Conservation (phyloP, 2,113 vertebrate species). For the Pterocles orientalis region DNA sequence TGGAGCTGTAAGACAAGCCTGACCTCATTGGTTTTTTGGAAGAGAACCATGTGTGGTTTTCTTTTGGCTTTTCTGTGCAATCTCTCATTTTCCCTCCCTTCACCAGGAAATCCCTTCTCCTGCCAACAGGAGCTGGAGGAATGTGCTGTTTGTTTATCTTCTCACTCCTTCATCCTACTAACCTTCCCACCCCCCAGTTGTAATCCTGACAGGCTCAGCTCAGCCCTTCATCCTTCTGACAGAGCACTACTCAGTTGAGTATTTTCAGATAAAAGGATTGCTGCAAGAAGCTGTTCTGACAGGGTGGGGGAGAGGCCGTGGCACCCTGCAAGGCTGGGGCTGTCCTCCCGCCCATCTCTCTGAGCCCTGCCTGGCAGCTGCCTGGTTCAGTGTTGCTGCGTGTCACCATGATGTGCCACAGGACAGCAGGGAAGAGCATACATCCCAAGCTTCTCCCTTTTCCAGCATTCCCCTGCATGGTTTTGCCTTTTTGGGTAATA, state of each 20-base stretch:
- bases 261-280: neutral
- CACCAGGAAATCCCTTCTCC: conserved; percentile 24
- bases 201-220: neutral
- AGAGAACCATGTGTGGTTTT: conserved; percentile 26
- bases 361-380: neutral
- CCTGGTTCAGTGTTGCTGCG: neutral
- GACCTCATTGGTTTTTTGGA: conserved; percentile 15
- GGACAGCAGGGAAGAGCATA: neutral
- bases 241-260: neutral
- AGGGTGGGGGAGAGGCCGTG: accelerated
- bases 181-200: neutral
- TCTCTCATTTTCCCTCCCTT: conserved; percentile 5
- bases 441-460: neutral
- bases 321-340: neutral
- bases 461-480: neutral
- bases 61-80: conserved; percentile 4
- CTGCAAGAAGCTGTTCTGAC: neutral
- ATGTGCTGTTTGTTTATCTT: conserved; percentile 60
- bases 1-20: neutral
- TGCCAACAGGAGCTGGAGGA: conserved; percentile 18
- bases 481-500: neutral
- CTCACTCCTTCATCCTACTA: conserved; percentile 46
- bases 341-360: neutral
- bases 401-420: neutral
- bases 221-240: conserved; percentile 11